Percentiles rank a stretch among this genome's conserved stretches.
phyloP scores from a whole-genome alignment of 2,113 vertebrate genomes.

The Burhinus bistriatus region DNA sequence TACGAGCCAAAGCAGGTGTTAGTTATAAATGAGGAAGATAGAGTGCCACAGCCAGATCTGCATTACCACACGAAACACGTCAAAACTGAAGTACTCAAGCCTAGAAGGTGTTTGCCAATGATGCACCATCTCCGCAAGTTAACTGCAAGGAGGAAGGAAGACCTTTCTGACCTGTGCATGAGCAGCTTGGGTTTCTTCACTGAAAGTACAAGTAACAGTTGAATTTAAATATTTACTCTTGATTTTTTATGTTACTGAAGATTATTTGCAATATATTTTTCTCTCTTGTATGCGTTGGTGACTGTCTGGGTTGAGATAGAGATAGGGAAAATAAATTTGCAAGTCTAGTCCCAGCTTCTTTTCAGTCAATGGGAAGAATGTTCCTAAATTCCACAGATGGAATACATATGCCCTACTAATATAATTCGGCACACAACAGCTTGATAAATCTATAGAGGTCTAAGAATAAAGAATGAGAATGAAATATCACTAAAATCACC shows the following conservation, averaged over 20 bases:
- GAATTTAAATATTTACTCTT: background rate
- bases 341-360: background rate
- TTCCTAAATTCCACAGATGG: background rate
- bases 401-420: background rate
- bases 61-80: background rate
- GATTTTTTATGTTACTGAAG: background rate
- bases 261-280: background rate
- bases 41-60: background rate
- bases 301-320: background rate
- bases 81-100: background rate
- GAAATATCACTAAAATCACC: background rate
- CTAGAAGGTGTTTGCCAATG: background rate
- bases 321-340: background rate
- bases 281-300: background rate
- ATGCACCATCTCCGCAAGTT: background rate
- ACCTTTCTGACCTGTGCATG: too few relatives aligned
- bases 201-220: background rate
- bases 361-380: background rate
- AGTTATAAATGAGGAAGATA: slow-evolving; percentile 21
- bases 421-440: background rate
- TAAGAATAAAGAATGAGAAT: background rate
- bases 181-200: background rate
- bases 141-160: background rate
- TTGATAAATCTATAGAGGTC: background rate
- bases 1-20: slow-evolving; percentile 3